Conservation (phyloP, 2,888 invertebrate genomes). For the Acrobasis consociella region DNA sequence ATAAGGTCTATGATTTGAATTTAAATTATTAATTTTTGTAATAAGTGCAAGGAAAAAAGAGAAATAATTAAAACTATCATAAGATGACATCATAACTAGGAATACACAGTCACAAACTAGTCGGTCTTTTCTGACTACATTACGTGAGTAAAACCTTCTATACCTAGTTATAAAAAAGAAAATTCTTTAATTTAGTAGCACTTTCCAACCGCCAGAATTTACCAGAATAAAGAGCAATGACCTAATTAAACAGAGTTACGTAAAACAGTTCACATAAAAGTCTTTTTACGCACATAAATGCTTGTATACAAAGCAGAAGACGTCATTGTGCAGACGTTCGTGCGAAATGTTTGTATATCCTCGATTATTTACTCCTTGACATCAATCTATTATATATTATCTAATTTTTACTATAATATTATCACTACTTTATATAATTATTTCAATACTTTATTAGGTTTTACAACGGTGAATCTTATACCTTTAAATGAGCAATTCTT, state of each 20-base stretch:
- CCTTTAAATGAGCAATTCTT: too few relatives aligned
- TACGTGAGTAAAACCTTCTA: too few relatives aligned
- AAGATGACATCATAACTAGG: too few relatives aligned
- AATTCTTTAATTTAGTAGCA: too few relatives aligned
- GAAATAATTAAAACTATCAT: too few relatives aligned
- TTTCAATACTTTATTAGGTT: not conserved
- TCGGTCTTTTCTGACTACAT: too few relatives aligned
- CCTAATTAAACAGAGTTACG: constrained; percentile 1
- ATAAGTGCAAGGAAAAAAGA: too few relatives aligned
- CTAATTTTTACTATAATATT: not conserved
- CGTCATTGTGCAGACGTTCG: constrained; percentile 40
- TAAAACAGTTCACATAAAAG: constrained; percentile 6
- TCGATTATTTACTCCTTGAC: constrained; percentile 62
- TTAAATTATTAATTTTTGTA: too few relatives aligned
- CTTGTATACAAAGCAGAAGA: constrained; percentile 18
- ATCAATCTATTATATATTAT: constrained; percentile 39
- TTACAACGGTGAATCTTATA: too few relatives aligned
- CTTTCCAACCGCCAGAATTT: not conserved
- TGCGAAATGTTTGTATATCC: constrained; percentile 53
- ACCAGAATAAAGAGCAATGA: constrained; percentile 4
- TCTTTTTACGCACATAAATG: not conserved
- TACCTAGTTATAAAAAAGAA: too few relatives aligned
- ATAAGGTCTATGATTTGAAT: too few relatives aligned
- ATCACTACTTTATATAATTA: not conserved
- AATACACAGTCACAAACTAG: too few relatives aligned